Evolutionary conservation across 2,797 vertebrate genomes (phyloP), one percentile per base, ranked within the genome.

Genomic region (Sebastes itinus): DNA sequence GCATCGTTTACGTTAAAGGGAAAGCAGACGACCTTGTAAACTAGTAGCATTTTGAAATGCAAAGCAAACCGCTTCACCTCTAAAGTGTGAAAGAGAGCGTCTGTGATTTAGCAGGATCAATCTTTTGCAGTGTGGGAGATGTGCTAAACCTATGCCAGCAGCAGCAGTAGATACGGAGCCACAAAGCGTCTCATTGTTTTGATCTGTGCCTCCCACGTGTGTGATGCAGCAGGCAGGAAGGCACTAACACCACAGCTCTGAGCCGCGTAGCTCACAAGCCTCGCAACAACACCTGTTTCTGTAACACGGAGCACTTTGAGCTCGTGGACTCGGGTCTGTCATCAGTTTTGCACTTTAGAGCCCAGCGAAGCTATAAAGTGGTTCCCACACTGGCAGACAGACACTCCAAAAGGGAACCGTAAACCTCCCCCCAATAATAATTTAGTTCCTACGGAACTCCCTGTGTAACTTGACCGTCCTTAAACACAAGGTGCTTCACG

Each of bases 231-330:
- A 80, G 87, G 81, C 89, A 90, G 88, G 82, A 88, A 92, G 83
- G 72, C 76, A 63, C 11, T 52, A 13, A 63, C 74, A 71, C 80
- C 81, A 65, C 80, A 81, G 75, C 72, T 49, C 74, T 49, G 61
- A 81, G 65, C 12, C 42, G 18, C 13, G 32, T 13, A 55, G 80
- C 85, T 81, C 82, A 49, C 68, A 25, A 18, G 55, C 66, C 28
- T 72, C 75, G 33, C 71, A 85, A 71, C 79, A 92, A 88, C 93
- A 94, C 92, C 93, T 93, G 92, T 88, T 94, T 90, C 71, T 89
- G 32, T 74, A 82, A 70, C 82, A 52, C 69, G 2, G 54, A 76
- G 73, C 83, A 69, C 82, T 91, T 86, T 84, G 78, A 89, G 88
- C 85, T 83, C 75, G 2, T 13, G 69, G 73, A 80, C 64, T 5